Percentiles rank a stretch among this genome's conserved stretches.
Evolutionary conservation across 2,113 vertebrate genomes (phyloP).

Genomic region (Corynorhinus townsendii): DNA sequence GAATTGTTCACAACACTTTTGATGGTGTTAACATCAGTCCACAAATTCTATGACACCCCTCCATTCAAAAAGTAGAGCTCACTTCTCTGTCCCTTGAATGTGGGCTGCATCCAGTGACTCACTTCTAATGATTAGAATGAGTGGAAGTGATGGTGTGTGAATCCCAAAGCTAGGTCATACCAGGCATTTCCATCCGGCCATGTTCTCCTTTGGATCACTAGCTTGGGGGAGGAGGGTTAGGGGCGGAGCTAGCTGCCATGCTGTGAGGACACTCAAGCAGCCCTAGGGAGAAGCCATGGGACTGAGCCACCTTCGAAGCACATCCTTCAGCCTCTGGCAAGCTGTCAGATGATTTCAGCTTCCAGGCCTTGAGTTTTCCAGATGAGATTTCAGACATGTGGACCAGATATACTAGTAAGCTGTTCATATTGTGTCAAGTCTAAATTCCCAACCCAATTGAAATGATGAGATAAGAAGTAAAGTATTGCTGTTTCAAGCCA

Average conservation of each 20-base stretch:
- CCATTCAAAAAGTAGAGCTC: not conserved
- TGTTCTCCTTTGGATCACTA: not conserved
- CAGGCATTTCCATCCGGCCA: not conserved
- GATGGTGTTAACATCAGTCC: not conserved
- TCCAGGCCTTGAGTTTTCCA: not conserved
- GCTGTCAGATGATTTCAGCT: not conserved
- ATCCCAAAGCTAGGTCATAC: not conserved
- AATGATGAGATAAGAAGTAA: not conserved
- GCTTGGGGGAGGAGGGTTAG: no score
- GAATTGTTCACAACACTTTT: not conserved
- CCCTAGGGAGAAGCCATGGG: not conserved
- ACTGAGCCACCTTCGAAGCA: not conserved
- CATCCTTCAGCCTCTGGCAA: not conserved
- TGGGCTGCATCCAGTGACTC: not conserved
- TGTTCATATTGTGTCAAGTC: fast-evolving
- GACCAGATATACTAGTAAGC: not conserved
- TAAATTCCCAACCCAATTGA: not conserved
- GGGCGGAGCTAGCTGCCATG: not conserved
- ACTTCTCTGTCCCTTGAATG: not conserved
- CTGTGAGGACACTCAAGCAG: not conserved
- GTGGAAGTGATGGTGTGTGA: not conserved
- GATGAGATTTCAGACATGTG: not conserved
- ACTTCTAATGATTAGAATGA: not conserved
- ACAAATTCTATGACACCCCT: not conserved
- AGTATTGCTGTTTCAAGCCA: not conserved